These are phyloP conservation scores for Hypsibius dujardini DNA, from an alignment of 1,140 invertebrate species.

Conservation along the genomic window DNA sequence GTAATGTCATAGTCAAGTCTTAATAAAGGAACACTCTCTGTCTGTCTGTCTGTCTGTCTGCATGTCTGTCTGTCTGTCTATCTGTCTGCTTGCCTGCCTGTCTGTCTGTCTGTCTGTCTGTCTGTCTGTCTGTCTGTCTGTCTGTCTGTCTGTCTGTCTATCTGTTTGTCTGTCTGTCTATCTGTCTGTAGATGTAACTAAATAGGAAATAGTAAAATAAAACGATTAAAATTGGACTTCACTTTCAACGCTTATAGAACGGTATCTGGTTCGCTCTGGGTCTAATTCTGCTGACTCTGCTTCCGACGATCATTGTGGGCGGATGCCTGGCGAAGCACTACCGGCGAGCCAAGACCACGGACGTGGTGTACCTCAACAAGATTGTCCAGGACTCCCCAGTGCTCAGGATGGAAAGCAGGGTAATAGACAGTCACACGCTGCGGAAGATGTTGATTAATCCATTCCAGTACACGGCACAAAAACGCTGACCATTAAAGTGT, in stretches of 20 bases:
- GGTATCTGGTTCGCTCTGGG: neutral
- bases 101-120: neutral
- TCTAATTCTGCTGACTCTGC: neutral
- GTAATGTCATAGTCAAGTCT: neutral
- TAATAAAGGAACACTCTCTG: neutral
- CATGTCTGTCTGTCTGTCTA: neutral
- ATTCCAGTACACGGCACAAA: neutral
- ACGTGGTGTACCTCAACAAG: neutral
- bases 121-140: neutral
- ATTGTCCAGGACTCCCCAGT: neutral
- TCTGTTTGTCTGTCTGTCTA: neutral
- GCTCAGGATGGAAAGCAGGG: neutral
- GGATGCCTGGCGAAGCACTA: neutral
- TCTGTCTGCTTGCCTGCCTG: neutral
- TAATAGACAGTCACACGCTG: neutral
- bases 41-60: neutral
- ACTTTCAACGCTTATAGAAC: neutral
- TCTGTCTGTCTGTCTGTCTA: neutral
- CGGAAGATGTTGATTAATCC: neutral
- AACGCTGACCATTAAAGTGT: neutral
- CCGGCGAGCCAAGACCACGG: neutral
- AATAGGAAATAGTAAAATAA: neutral
- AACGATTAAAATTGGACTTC: neutral
- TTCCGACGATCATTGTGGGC: neutral
- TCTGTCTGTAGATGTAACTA: neutral